Evolutionary conservation across 2,888 invertebrate genomes (phyloP), one percentile per base, ranked within the genome.

Genomic region (Pherbina coryleti): DNA sequence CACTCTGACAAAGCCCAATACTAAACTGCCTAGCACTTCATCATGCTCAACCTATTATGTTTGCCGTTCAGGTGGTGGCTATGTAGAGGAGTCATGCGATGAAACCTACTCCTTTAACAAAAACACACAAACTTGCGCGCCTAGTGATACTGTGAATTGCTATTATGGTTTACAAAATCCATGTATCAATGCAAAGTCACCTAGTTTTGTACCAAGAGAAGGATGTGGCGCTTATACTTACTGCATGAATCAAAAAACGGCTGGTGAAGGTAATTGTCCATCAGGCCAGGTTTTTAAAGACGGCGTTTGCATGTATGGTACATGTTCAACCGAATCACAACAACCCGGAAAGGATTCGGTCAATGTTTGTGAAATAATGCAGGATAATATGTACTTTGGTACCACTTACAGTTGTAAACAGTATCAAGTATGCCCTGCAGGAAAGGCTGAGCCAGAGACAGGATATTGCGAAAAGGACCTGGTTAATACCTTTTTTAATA

Each of bases 221-320:
- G 71, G 80, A 3, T 85, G 85, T 49, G 73, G 67, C n/a, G 81
- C 78, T 2, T 85, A 73, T 69, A 76, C 73, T 19, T 83, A 80
- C 11, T 85, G 85, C 49, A 25, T 51, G 3, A 76, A 79, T 49
- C 77, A 79, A 3, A n/a, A 22, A 0, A 78, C 78, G 51, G 8
- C 3, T 3, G 80, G 77, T 0, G 37, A 25, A 5, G 83, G 83
- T 0, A 67, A 14, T 0, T 85, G 85, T 57, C 37, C 51, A 1
- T 1, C 1, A 0, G 80, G 79, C 5, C 53, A 80, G 51, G 78
- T 81, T n/a, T 85, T 83, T 66, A n/a, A 44, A 3, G 37, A 67
- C 5, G 51, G 34, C 0, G 2, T 37, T 5, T 85, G 84, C 44
- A 8, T 76, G 17, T 79, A 82, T 71, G 84, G 84, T 34, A 17